Evolutionary conservation across 2,888 invertebrate genomes (phyloP), one percentile per base, ranked within the genome.

Genomic region (Gastracanthus pulcherrimus): DNA sequence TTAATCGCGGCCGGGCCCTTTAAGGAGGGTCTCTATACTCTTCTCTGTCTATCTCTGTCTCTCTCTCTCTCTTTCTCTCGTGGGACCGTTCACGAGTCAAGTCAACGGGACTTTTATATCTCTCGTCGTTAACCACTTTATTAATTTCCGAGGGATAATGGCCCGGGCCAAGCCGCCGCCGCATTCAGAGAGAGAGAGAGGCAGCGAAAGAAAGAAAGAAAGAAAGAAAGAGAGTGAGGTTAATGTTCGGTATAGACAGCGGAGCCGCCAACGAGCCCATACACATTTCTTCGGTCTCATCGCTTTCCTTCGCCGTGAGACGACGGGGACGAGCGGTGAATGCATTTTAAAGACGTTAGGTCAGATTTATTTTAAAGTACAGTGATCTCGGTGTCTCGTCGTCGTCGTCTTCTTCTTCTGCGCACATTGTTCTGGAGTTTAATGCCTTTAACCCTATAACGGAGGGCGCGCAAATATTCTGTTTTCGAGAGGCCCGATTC

Each of bases 121-220:
- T 83, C 82, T 69, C 72, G 62, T 77, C 76, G 86, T 88, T 87
- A 84, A 86, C 87, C 88, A 89, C 86, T 89, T 90, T 88, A 89
- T 89, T 89, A 86, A 89, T 89, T 89, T 89, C 89, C 85, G 80
- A 84, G 88, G 86, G 85, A 88, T 88, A 87, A 88, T 88, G 84
- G 85, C 77, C 74, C 83, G 76, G 77, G 74, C 76, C 76, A 79
- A 55, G 41, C 36, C n/a, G 5, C 60, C 3, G 29, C 13, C 36
- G 41, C 29, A 74, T 79, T 70, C 51, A 60, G 31, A 16, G 9
- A 2, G 55, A 9, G 62, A 16, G 31, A 19, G 23, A 26, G n/a
- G n/a, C n/a, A n/a, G n/a, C n/a, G n/a, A n/a, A n/a, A n/a, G n/a
- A n/a, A n/a, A n/a, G n/a, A n/a, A n/a, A n/a, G n/a, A n/a, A n/a